Base-by-base conservation (phyloP, 2,113 vertebrate species). In the Theristicus caerulescens region DNA sequence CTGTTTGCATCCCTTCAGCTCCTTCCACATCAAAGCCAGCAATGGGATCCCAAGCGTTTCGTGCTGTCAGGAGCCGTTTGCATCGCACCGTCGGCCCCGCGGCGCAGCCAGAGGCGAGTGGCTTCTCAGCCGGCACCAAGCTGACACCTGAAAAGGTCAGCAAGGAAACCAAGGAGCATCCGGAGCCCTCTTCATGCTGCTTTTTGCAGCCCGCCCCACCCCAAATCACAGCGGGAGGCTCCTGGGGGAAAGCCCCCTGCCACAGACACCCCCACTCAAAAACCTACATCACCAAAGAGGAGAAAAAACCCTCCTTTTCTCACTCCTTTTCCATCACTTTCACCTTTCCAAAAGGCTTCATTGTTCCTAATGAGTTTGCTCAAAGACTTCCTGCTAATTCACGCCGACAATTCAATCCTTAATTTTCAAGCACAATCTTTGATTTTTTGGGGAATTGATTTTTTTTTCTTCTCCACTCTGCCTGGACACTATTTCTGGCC, bases 231-330 rank as follows among this genome's bases (percentile, higher is more conserved):
- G 44, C 8, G 0, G 31, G 34, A 54, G 16, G 47, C 18, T 72
- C 46, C 54, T 16, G 31, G 34, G 29, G 57, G 47, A 16, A 72
- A 82, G 49, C 18, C 12, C 55, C 31, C 0, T 0, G 38, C 47
- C 0, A 0, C 47, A 79, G 24, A 32, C 16, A n/a, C 20, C 25
- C 2, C 1, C 1, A 1, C 42, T 51, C 11, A 26, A 22, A 94
- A 78, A 3, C 25, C 31, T 27, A 6, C 66, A 20, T 9, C 24
- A 40, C 34, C 82, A 44, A 64, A 54, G 15, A 38, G 34, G 12
- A 62, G 27, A 8, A 29, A 38, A 59, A 42, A 15, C 4, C 13
- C 4, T 51, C 2, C 2, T 5, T 20, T 34, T 49, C 40, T 34
- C 2, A 0, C 64, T 73, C 40, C 19, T 66, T 55, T 55, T 31